phyloP scores from a whole-genome alignment of 2,797 vertebrate genomes.

The Neosilurus hyrtlii region DNA sequence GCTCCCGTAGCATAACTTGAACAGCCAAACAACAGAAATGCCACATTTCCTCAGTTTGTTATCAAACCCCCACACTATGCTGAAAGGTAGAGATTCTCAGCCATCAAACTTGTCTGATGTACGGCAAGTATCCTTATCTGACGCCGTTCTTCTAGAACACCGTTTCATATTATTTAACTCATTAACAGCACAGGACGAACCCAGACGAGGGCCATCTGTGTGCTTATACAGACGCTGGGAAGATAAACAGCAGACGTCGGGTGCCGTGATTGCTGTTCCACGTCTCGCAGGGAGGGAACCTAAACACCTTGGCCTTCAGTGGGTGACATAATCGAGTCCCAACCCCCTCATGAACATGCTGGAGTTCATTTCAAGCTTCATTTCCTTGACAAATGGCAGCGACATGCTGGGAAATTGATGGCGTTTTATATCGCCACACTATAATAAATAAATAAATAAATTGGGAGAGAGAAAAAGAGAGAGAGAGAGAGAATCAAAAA shows the following conservation, averaged over 20 bases:
- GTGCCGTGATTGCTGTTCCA: not conserved
- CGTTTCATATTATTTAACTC: not conserved
- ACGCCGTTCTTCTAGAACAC: not conserved
- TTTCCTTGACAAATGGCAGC: constrained; percentile 43
- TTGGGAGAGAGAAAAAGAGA: not conserved
- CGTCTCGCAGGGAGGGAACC: not conserved
- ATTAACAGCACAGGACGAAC: not conserved
- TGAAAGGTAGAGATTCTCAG: not conserved
- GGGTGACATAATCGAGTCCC: constrained; percentile 23
- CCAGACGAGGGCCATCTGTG: not conserved
- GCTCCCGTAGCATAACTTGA: no score
- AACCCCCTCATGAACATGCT: not conserved
- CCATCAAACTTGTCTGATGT: not conserved
- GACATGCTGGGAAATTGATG: constrained; percentile 21
- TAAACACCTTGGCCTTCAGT: constrained; percentile 16
- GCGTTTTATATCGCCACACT: constrained; percentile 3
- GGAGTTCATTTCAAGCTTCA: constrained; percentile 48
- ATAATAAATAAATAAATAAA: no score
- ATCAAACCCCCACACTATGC: no score
- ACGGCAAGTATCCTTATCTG: not conserved
- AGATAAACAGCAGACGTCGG: no score
- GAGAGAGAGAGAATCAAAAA: not conserved
- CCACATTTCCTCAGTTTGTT: no score
- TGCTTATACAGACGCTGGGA: not conserved
- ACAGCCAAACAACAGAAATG: no score